These are phyloP conservation scores for Torymus aiolomorphi DNA, from an alignment of 2,888 invertebrate genomes.

Conservation along the genomic window DNA sequence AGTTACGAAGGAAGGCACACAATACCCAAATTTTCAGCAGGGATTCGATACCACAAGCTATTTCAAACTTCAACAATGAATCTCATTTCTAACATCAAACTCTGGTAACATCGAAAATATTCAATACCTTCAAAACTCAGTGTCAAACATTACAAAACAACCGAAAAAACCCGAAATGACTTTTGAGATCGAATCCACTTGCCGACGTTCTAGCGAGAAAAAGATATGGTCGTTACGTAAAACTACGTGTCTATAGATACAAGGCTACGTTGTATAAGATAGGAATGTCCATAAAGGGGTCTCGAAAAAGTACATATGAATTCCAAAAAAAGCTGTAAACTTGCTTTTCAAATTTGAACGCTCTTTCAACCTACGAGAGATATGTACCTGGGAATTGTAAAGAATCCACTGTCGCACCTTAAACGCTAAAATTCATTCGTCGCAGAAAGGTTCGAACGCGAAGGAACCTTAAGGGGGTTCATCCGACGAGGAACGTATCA, in stretches of 20 bases:
- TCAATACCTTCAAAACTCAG: too few species aligned
- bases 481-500: too few species aligned
- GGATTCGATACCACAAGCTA: background rate
- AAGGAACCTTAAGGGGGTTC: too few species aligned
- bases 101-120: too few species aligned
- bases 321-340: conserved; percentile 53
- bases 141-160: background rate
- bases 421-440: conserved; percentile 28
- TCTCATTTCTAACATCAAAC: too few species aligned
- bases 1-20: conserved; percentile 47
- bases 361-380: conserved; percentile 20
- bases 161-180: background rate
- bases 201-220: conserved; percentile 24
- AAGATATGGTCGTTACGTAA: conserved; percentile 37
- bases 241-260: conserved; percentile 33
- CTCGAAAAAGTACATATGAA: conserved; percentile 47
- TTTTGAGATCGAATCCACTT: conserved; percentile 3
- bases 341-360: conserved; percentile 16
- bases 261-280: conserved; percentile 22
- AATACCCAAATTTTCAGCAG: conserved; percentile 31
- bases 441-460: conserved; percentile 24
- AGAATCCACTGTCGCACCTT: conserved; percentile 31
- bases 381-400: conserved; percentile 41
- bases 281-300: conserved; percentile 40
- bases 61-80: background rate